A percentile compares a stretch with the other conserved stretches of the same genome.
Evolutionary conservation across 2,797 vertebrate genomes (phyloP).

Genomic region (Pseudomugil tenellus): DNA sequence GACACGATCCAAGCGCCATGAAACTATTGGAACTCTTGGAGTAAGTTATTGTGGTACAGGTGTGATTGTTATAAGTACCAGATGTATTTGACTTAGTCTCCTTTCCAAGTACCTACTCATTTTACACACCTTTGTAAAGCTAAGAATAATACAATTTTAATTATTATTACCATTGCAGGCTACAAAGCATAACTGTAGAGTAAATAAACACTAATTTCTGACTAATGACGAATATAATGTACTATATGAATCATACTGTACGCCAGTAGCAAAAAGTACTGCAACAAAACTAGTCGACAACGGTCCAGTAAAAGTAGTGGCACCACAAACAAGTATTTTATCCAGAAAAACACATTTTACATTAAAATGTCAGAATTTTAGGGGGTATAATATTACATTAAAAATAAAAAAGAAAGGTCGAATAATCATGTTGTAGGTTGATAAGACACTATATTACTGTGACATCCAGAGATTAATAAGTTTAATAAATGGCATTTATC

Average conservation of each 20-base stretch:
- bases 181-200: too few relatives aligned
- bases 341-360: neutral
- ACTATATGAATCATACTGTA: too few relatives aligned
- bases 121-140: neutral
- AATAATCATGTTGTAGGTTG: too few relatives aligned
- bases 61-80: neutral
- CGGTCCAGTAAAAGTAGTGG: neutral
- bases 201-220: neutral
- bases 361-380: neutral
- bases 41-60: constrained; percentile 75
- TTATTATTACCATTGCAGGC: too few relatives aligned
- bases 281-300: neutral
- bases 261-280: neutral
- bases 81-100: neutral
- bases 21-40: constrained; percentile 92
- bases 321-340: neutral
- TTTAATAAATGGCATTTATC: neutral
- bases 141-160: neutral
- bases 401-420: too few relatives aligned
- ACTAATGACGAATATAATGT: neutral
- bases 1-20: constrained; percentile 84
- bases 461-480: neutral
- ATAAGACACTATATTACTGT: neutral
- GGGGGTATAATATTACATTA: neutral
- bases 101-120: neutral